Evolutionary conservation across 2,113 vertebrate genomes (phyloP), one percentile per base, ranked within the genome.

Genomic region (Casuarius casuarius): DNA sequence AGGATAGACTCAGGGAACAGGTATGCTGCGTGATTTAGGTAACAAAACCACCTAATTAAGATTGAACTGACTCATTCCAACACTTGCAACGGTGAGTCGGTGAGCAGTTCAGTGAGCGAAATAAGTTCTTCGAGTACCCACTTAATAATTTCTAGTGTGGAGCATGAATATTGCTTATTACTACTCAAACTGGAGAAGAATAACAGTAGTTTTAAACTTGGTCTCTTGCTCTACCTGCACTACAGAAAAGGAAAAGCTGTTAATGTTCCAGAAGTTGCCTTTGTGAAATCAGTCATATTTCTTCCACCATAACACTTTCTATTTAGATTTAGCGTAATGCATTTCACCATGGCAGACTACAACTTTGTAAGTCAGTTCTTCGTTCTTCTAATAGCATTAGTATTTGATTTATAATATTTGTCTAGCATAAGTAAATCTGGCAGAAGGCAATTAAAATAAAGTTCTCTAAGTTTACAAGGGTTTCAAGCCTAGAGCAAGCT

Each of bases 371-470:
- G 81, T 78, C 58, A 92, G 74, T 84, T 92, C 23, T 46, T 91
- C 19, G 0, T 91, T 59, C 78, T 88, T 76, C 77, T 72, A 96
- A 77, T 70, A 93, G 86, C 1, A 4, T 72, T 84, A 90, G 58
- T 92, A 92, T 96, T 95, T 95, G 92, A 94, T 93, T 71, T 96
- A 91, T 92, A 95, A 89, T 97, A 96, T 96, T 97, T 96, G 84
- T 87, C 95, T 94, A 92, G 70, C 59, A 63, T 93, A 97, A 94
- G 92, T 93, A 97, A 95, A 97, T 94, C 82, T 95, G 91, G 80
- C 91, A 90, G 94, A 96, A 97, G 87, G 96, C 97, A 97, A 97
- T 97, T 97, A 97, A 97, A 96, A 96, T 91, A 96, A 97, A 97
- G 92, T 97, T 97, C 85, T 88, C 63, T 56, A 95, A 96, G 87